Conservation (phyloP, 2,797 vertebrate species). For the Pseudomugil tenellus region DNA sequence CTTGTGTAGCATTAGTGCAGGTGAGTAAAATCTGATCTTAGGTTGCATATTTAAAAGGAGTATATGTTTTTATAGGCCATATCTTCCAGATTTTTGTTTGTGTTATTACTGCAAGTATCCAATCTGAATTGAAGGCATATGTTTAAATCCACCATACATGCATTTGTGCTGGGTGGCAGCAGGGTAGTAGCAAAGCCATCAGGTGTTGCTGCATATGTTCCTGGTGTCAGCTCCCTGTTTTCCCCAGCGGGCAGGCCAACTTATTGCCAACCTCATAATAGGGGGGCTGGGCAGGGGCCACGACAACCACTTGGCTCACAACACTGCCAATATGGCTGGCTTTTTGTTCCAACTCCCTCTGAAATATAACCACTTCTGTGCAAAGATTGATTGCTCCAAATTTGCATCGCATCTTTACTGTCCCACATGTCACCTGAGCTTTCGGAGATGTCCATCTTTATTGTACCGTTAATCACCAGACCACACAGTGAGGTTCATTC, state of each 20-base stretch:
- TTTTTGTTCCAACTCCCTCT: slow-evolving; percentile 82
- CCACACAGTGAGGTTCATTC: slow-evolving; percentile 57
- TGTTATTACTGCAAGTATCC: slow-evolving; percentile 10
- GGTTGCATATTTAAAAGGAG: background rate
- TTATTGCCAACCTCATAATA: slow-evolving; percentile 87
- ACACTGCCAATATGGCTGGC: slow-evolving; percentile 89
- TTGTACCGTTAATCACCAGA: slow-evolving; percentile 61
- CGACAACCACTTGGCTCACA: slow-evolving; percentile 90
- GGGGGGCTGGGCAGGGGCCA: slow-evolving; percentile 91
- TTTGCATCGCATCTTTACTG: slow-evolving; percentile 67
- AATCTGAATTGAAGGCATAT: slow-evolving; percentile 1
- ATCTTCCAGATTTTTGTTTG: background rate
- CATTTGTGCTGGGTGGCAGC: slow-evolving; percentile 51
- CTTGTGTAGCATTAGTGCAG: slow-evolving; percentile 7
- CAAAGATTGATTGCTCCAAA: slow-evolving; percentile 75
- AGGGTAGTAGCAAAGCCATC: slow-evolving; percentile 55
- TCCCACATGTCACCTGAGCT: slow-evolving; percentile 51
- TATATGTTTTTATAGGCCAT: background rate
- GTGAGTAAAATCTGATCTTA: slow-evolving; percentile 18
- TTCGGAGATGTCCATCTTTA: slow-evolving; percentile 66
- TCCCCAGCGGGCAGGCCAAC: slow-evolving; percentile 82
- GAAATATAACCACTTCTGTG: slow-evolving; percentile 80
- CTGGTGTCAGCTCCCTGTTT: slow-evolving; percentile 73
- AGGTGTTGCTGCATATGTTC: slow-evolving; percentile 81
- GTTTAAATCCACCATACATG: slow-evolving; percentile 19